These are phyloP conservation scores for Cryptocephalus moraei DNA, from an alignment of 2,888 invertebrate genomes.

Conservation along the genomic window DNA sequence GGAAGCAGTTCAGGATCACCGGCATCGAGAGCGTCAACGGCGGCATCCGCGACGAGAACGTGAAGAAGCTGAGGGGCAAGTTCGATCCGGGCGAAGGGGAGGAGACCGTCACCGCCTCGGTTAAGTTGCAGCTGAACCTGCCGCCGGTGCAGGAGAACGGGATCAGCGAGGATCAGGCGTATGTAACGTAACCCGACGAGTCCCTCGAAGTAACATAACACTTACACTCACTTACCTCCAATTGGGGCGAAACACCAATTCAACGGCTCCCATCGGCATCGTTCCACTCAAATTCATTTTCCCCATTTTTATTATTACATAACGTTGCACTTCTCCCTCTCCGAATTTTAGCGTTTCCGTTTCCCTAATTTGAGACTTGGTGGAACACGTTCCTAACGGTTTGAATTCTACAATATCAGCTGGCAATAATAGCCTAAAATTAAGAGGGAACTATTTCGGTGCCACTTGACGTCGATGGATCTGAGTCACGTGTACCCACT, in stretches of 20 bases:
- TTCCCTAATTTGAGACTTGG: no score
- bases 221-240: no score
- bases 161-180: no score
- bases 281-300: no score
- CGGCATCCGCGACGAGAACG: background rate
- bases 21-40: conserved; percentile 7
- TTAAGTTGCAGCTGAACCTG: background rate
- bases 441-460: conserved; percentile 1
- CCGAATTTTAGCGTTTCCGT: no score
- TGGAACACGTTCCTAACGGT: no score
- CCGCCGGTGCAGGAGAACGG: background rate
- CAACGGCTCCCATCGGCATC: no score
- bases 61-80: background rate
- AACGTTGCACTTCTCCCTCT: no score
- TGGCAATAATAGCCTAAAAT: conserved; percentile 1
- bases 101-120: background rate
- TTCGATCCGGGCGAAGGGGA: background rate
- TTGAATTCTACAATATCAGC: background rate
- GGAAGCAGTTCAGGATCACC: conserved; percentile 16
- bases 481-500: conserved; percentile 17
- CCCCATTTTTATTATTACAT: no score
- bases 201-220: no score
- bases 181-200: no score
- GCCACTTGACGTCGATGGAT: conserved; percentile 11
- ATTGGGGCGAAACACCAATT: no score